Evolutionary conservation across 2,888 invertebrate species (phyloP).

Genomic region (Amiota communis): DNA sequence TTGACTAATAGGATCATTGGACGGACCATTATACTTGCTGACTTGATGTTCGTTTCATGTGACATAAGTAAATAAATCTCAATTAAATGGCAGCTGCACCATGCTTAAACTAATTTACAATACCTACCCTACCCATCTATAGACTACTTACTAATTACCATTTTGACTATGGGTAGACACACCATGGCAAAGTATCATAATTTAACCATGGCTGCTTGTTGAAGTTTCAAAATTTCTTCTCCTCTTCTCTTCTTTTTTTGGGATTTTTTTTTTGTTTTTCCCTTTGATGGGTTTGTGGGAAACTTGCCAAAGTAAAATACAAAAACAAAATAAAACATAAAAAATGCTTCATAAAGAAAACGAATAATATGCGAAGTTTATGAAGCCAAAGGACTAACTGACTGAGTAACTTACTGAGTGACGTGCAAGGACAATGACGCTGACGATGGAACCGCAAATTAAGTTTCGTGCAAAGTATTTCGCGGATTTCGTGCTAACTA

Average conservation of each 20-base stretch:
- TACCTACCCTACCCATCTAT: neutral
- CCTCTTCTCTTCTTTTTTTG: neutral
- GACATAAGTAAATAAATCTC: slow-evolving; percentile 43
- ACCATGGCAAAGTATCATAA: slow-evolving; percentile 4
- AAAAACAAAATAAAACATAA: neutral
- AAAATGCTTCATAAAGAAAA: neutral
- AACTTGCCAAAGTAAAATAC: neutral
- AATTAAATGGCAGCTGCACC: slow-evolving; percentile 19
- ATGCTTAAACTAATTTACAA: slow-evolving; percentile 22
- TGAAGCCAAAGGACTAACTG: slow-evolving; percentile 1
- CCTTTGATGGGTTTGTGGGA: neutral
- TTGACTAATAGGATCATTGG: too few species aligned
- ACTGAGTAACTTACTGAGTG: slow-evolving; percentile 13
- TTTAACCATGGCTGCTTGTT: neutral
- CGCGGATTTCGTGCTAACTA: slow-evolving; percentile 36
- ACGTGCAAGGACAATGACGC: slow-evolving; percentile 42
- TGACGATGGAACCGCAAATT: slow-evolving; percentile 54
- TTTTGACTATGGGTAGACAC: slow-evolving; percentile 27
- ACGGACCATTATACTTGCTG: too few species aligned
- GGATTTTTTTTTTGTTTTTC: neutral
- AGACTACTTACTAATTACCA: slow-evolving; percentile 44
- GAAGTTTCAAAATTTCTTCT: neutral
- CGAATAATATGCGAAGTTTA: slow-evolving; percentile 26
- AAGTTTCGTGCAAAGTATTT: slow-evolving; percentile 54
- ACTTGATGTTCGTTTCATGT: slow-evolving; percentile 9